phyloP scores from a whole-genome alignment of 2,888 invertebrate species.

The Hecatera dysodea region DNA sequence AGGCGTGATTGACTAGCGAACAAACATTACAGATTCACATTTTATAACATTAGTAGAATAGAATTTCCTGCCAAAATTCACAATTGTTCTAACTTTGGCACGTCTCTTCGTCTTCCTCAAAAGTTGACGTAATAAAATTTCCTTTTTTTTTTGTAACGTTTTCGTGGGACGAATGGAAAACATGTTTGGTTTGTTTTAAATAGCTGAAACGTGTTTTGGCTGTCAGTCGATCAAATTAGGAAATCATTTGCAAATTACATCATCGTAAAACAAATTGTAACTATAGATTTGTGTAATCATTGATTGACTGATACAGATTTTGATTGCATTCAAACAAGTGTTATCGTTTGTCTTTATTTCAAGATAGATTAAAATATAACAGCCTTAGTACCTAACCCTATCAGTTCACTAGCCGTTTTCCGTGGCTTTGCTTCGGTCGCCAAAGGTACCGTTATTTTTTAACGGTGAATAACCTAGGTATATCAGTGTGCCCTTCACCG shows the following conservation, averaged over 20 bases:
- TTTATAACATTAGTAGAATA: neutral
- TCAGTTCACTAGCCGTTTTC: neutral
- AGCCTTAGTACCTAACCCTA: neutral
- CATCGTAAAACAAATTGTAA: neutral
- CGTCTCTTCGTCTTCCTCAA: conserved; percentile 11
- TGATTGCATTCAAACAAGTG: neutral
- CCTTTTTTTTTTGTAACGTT: conserved; percentile 13
- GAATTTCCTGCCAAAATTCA: conserved; percentile 23
- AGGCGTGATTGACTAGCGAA: neutral
- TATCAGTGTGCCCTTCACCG: no score
- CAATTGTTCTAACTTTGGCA: conserved; percentile 38
- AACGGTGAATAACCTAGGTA: no score
- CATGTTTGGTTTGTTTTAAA: conserved; percentile 3
- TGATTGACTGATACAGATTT: neutral
- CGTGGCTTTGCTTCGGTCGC: no score
- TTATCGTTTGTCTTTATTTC: neutral
- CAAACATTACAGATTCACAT: neutral
- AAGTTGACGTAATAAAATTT: conserved; percentile 24
- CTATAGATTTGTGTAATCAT: neutral
- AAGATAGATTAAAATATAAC: conserved; percentile 1
- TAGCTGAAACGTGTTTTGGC: conserved; percentile 5
- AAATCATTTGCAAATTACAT: conserved; percentile 6
- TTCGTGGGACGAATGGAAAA: conserved; percentile 1
- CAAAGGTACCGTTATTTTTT: neutral
- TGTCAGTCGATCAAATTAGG: conserved; percentile 11